Base-by-base conservation (phyloP, 2,113 vertebrate species). In the Ardeotis arabs region DNA sequence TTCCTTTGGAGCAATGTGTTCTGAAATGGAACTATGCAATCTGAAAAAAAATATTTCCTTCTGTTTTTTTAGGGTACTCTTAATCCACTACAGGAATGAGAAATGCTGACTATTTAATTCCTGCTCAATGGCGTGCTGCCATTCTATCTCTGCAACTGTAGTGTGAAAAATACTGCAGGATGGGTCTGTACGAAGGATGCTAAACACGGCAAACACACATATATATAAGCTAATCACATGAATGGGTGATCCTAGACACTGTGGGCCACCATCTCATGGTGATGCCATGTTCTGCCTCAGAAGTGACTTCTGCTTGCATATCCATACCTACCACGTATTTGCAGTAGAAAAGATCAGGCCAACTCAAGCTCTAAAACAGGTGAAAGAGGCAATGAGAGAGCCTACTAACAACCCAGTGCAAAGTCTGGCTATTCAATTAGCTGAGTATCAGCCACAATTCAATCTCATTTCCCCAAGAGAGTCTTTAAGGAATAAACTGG, bases 191-290 rank as follows among this genome's bases (percentile, higher is more conserved):
- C 20, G 22, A 80, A 72, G 17, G 28, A 19, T 35, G n/a, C 4
- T 50, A 35, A 60, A 60, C 4, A 56, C 0, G 1, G 37, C 16
- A 81, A 41, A 59, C 12, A 5, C 10, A 6, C 0, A 1, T 19
- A 22, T 20, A 41, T 13, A 19, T 44, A 44, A 53, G 27, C 7
- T 69, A 50, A 50, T 39, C 10, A 16, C 4, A 17, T 4, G 44
- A 67, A 83, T 0, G 6, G 16, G 33, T 27, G n/a, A 53, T 25
- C 28, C 44, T 55, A 21, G 35, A 37, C 13, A 12, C 17, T 29
- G 18, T 41, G 27, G 49, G 28, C 16, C 44, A 76, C 8, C 39
- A 66, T 44, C 27, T 76, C 37, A 69, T 20, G 33, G 66, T 7
- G 63, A 24, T 41, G 17, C 12, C 9, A 2, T 8, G 13, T 45